Base-by-base conservation (phyloP, 2,888 invertebrate genomes). In the Apodemia duryi region DNA sequence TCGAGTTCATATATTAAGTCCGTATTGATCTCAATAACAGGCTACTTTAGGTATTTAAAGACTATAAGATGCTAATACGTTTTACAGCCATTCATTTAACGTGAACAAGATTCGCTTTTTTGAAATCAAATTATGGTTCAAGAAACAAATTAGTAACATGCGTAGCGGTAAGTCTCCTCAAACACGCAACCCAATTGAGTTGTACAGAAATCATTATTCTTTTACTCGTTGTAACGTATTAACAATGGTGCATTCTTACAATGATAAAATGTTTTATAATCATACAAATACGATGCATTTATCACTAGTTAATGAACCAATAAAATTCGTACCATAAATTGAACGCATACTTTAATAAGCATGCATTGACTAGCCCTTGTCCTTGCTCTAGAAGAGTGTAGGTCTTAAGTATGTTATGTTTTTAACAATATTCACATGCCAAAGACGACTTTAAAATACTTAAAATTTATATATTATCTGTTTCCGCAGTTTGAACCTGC, bases 241-340 rank as follows among this genome's bases (percentile, higher is more conserved):
- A 63, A 35, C 41, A 63, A 66, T 63, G 43, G 49, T 51, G 63
- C 46, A 66, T 64, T 5, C 21, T 28, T 49, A 86, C 83, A 80
- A 79, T 83, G 84, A 86, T 85, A 78, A 82, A 88, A 77, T 77
- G 77, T 76, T 83, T 85, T 85, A 87, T 87, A 84, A 87, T 86
- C 87, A 83, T 76, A 79, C 77, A 83, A 85, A 86, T 81, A 78
- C 79, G 77, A 76, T 76, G 72, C 81, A 88, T 90, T 86, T 84
- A 86, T 88, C 82, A 84, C 79, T 70, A 74, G 74, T 81, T 88
- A 89, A 90, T 84, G 85, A 89, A 83, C 81, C 81, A 83, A 88
- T 87, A 85, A 90, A 87, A 46, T n/a, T 46, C 13, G 11, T 46
- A 46, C 46, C 13, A n/a, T 46, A 13, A 46, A 46, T n/a, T 46